Evolutionary conservation across 2,888 invertebrate species (phyloP), one percentile per base, ranked within the genome.

Genomic region (Chalcosyrphus nemorum): DNA sequence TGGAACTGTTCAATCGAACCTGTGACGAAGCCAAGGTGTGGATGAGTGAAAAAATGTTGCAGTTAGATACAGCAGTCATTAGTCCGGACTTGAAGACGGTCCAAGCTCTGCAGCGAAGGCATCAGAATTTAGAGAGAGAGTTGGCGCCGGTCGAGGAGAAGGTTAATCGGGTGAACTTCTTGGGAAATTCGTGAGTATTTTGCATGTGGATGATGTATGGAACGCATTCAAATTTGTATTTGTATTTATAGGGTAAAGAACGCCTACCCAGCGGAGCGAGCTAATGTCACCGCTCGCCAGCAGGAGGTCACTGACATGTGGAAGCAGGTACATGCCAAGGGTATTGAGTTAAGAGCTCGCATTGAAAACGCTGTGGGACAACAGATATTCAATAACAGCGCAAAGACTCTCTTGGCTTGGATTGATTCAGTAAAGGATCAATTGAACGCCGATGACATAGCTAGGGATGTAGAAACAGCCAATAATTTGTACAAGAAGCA

Each of bases 1-100:
- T 99, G 87, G 99, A 99, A 90, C 92, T 99, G 6, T 99, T 99
- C 93, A 95, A 97, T 89, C 95, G 98, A 68, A 97, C 97, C 0
- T 99, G 99, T 91, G 98, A 98, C 89, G 99, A 99, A 90, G 97
- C 98, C 0, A 94, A 96, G 86, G 98, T 98, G 89, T 99, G 99
- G 99, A 99, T 99, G 96, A 93, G 95, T 68, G 99, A 99, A 92
- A 99, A 99, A 92, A 97, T 97, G 93, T 95, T 95, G 81, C 97
- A 98, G 90, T 91, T 98, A 75, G 97, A 97, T 50, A 95, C 94
- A 0, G 94, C 94, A 0, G 94, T 95, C 35, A 90, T 95, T 2
- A 97, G 97, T 0, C 95, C 96, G 2, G 98, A 98, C 92, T 93
- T 98, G 45, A 95, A 97, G 88, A 97, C 98, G 0, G 98, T 98